These are phyloP conservation scores for Nesometra sesokonis DNA, from an alignment of 35 echinoderm and acorn worm genomes.

Conservation along the genomic window DNA sequence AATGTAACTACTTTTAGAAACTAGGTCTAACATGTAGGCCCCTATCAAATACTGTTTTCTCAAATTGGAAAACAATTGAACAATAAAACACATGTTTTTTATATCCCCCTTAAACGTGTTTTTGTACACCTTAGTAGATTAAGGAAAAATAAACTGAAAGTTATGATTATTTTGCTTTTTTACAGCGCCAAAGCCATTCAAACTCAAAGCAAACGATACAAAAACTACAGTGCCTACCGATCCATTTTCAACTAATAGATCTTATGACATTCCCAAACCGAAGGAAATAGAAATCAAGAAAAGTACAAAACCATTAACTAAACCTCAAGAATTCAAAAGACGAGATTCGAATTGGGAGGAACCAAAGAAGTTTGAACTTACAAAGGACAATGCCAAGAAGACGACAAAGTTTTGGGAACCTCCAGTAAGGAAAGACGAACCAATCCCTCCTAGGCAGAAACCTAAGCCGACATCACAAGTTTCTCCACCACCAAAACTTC, in stretches of 20 bases:
- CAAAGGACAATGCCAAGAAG: constrained; percentile 18
- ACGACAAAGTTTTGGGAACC: constrained; percentile 43
- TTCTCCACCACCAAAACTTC: not conserved
- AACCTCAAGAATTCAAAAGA: constrained; percentile 12
- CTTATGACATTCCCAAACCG: constrained; percentile 48
- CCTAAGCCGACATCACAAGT: constrained; percentile 5
- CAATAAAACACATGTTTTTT: not conserved
- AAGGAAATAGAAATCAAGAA: constrained; percentile 58
- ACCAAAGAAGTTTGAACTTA: constrained; percentile 50
- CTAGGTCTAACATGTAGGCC: too few relatives aligned
- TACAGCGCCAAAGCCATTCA: constrained; percentile 65
- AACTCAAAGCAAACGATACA: constrained; percentile 35
- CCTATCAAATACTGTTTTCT: too few relatives aligned
- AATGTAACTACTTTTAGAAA: too few relatives aligned
- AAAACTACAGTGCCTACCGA: constrained; percentile 36
- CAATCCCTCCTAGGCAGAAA: not conserved
- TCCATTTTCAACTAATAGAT: constrained; percentile 51
- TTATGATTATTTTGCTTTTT: not conserved
- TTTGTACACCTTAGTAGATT: not conserved
- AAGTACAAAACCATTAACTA: constrained; percentile 41
- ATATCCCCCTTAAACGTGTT: not conserved
- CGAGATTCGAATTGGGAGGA: constrained; percentile 49
- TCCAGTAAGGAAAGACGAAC: constrained; percentile 18
- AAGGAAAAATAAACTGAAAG: not conserved
- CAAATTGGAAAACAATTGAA: too few relatives aligned